phyloP scores from a whole-genome alignment of 1,140 invertebrate genomes.

The Calycopis cecrops region DNA sequence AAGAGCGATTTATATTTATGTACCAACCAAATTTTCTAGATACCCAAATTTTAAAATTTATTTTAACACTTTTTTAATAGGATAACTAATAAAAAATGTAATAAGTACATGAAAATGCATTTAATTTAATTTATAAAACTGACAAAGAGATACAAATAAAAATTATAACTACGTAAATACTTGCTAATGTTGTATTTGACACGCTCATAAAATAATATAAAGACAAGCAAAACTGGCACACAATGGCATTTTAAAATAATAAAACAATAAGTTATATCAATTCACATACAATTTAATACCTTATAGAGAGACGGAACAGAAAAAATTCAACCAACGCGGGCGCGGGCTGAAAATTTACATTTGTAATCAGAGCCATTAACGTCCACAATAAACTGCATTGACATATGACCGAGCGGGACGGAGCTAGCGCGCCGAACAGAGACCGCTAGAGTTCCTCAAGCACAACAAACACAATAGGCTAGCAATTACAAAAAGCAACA shows the following conservation, averaged over 20 bases:
- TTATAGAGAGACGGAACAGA: constrained; percentile 64
- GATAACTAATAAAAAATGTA: too few species aligned
- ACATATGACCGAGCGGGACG: constrained; percentile 54
- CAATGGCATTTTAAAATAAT: constrained; percentile 33
- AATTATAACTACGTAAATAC: too few species aligned
- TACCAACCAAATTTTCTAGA: too few species aligned
- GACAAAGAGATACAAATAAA: too few species aligned
- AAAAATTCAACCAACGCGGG: constrained; percentile 68
- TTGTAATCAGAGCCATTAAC: constrained; percentile 72
- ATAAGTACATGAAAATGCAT: too few species aligned
- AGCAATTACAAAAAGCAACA: constrained; percentile 28
- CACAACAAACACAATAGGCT: constrained; percentile 57
- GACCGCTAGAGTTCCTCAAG: constrained; percentile 37
- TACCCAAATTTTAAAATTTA: too few species aligned
- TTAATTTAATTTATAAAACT: too few species aligned
- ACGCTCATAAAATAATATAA: too few species aligned
- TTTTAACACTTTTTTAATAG: too few species aligned
- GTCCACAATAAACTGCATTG: constrained; percentile 73
- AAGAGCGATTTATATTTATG: too few species aligned
- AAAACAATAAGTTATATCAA: constrained; percentile 51
- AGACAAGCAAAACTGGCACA: neutral
- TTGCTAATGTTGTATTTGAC: too few species aligned
- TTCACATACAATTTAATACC: constrained; percentile 68
- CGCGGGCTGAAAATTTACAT: constrained; percentile 73
- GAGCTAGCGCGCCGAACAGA: constrained; percentile 46